Evolutionary conservation across 1,140 invertebrate species (phyloP), one percentile per base, ranked within the genome.

Genomic region (Drosophila truncata): DNA sequence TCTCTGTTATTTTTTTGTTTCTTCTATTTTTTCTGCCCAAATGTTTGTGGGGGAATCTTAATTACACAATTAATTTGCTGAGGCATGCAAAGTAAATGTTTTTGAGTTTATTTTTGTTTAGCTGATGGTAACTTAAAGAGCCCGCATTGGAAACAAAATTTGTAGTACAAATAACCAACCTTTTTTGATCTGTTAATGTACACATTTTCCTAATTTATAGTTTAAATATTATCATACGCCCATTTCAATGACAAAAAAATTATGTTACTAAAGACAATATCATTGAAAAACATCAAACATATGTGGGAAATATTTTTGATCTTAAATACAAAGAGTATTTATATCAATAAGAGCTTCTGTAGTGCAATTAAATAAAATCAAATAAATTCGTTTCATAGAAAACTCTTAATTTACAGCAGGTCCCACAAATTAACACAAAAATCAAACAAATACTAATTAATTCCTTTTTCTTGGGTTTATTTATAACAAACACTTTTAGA

Each of bases 11-110:
- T 63, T 55, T 58, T 49, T 31, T 3, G 11, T 10, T 0, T 35
- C 55, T 63, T 31, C 60, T 29, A 49, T 63, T 55, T 57, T 49
- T 31, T 27, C 46, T 39, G n/a, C 39, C 37, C 55, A 65, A 67
- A 74, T 65, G 69, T 42, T 50, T 35, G 27, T 13, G 25, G 50
- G 50, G 54, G 66, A 77, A 84, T 84, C 78, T 84, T 85, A 84
- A 84, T 84, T 84, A 78, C 66, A 80, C 82, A 84, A 85, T 85
- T 84, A 77, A 84, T 84, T 80, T 84, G 67, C 69, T 57, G 65
- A 42, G 44, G 73, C 80, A 82, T 73, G 64, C 72, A 75, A 69
- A 73, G 60, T 73, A 60, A 72, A 41, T 54, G 47, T 25, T 44
- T 37, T 27, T 2, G 31, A 31, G 33, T 49, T 50, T 54, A 11